phyloP scores from a whole-genome alignment of 2,797 vertebrate genomes.

The Brachymystax lenok region DNA sequence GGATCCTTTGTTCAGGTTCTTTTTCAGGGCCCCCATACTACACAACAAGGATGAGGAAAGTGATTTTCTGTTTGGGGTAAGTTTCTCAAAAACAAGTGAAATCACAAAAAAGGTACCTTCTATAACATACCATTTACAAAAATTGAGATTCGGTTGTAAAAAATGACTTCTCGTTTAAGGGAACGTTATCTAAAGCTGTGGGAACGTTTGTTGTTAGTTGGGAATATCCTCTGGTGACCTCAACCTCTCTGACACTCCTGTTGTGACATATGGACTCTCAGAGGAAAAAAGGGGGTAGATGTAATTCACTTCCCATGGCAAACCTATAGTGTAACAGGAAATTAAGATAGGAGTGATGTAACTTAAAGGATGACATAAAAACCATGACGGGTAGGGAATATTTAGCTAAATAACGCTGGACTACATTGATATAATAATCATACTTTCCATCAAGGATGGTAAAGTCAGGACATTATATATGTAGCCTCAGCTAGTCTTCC shows the following conservation, averaged over 20 bases:
- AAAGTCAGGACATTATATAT: background rate
- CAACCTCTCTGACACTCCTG: background rate
- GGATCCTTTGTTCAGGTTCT: no score
- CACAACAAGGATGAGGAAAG: no score
- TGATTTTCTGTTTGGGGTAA: no score
- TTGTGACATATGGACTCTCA: conserved; percentile 7
- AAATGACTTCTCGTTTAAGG: no score
- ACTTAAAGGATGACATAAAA: background rate
- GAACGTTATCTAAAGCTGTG: no score
- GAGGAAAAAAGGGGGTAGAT: background rate
- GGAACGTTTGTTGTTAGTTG: background rate
- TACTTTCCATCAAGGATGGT: background rate
- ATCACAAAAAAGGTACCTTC: no score
- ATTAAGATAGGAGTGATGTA: background rate
- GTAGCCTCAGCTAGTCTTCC: background rate
- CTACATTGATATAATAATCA: background rate
- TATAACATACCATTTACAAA: no score
- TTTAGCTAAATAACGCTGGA: background rate
- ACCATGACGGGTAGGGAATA: background rate
- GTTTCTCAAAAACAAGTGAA: no score
- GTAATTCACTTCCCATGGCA: conserved; percentile 1
- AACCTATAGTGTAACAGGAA: conserved; percentile 11
- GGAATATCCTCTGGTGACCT: background rate
- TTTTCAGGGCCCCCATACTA: no score
- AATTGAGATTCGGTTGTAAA: no score